Conservation (phyloP, 2,888 invertebrate genomes). For the Oxyscelio sp. region DNA sequence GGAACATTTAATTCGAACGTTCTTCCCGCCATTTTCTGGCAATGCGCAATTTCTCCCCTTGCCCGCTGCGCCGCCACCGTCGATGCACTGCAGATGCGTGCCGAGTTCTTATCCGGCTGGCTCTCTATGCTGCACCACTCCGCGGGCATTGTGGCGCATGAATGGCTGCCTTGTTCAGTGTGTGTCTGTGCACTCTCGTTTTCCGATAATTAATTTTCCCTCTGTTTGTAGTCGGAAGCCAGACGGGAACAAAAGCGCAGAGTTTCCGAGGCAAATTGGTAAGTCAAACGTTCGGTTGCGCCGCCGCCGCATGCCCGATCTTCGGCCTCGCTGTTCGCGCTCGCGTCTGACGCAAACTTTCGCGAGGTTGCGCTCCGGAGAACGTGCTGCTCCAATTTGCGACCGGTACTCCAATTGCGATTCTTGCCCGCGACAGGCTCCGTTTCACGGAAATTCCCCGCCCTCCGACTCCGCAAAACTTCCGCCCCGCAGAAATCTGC, state of each 20-base stretch:
- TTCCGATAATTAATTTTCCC: slow-evolving; percentile 85
- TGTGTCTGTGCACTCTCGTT: slow-evolving; percentile 83
- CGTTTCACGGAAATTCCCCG: too few relatives aligned
- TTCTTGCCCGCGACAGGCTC: too few relatives aligned
- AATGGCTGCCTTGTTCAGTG: slow-evolving; percentile 84
- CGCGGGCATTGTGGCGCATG: slow-evolving; percentile 73
- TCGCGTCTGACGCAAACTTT: slow-evolving; percentile 43
- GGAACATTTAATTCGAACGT: too few relatives aligned
- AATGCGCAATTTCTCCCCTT: too few relatives aligned
- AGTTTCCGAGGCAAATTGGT: slow-evolving; percentile 80
- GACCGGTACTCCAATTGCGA: slow-evolving; percentile 83
- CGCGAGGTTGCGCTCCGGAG: slow-evolving; percentile 72
- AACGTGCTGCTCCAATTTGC: slow-evolving; percentile 82
- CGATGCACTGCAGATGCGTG: too few relatives aligned
- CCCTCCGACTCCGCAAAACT: too few relatives aligned
- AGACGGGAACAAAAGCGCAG: slow-evolving; percentile 77
- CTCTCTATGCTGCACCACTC: slow-evolving; percentile 5
- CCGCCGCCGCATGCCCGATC: not conserved
- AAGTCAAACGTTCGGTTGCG: slow-evolving; percentile 74
- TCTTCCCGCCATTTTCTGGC: too few relatives aligned
- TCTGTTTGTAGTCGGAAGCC: slow-evolving; percentile 78
- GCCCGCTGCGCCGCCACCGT: too few relatives aligned
- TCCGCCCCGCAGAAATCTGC: too few relatives aligned
- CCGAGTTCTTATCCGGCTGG: not conserved
- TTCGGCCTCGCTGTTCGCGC: not conserved